Evolutionary conservation across 2,113 vertebrate genomes (phyloP).

Genomic region (Prolemur simus): DNA sequence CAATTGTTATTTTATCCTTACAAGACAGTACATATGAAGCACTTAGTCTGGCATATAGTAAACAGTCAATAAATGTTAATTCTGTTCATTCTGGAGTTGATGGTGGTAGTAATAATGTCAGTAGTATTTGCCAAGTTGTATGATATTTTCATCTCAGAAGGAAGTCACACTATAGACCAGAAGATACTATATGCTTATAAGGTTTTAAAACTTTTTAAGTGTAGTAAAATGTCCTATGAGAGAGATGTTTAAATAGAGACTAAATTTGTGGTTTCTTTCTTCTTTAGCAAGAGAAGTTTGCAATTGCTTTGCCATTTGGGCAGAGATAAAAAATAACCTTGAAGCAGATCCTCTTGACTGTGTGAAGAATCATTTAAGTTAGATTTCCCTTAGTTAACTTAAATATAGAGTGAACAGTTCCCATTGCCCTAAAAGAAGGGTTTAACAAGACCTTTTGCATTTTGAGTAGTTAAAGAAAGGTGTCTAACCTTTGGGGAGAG

Average conservation of each 20-base stretch:
- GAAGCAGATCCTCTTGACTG: neutral
- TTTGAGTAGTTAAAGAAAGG: neutral
- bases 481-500: neutral
- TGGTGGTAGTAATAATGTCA: neutral
- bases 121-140: neutral
- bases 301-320: slow-evolving; percentile 39
- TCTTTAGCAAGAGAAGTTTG: slow-evolving; percentile 48
- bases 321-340: slow-evolving; percentile 41
- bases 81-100: neutral
- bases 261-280: slow-evolving; percentile 23
- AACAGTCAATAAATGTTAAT: neutral
- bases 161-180: slow-evolving; percentile 1
- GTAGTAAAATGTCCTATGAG: neutral
- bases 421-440: neutral
- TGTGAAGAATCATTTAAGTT: neutral
- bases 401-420: neutral
- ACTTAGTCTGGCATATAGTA: neutral
- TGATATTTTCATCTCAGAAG: slow-evolving; percentile 19
- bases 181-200: neutral
- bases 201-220: slow-evolving; percentile 34
- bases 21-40: neutral
- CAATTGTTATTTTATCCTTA: slow-evolving; percentile 12
- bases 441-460: neutral
- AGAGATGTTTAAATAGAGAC: neutral
- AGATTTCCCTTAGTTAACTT: neutral